phyloP scores from a whole-genome alignment of 1,140 invertebrate species.

The Coelopa frigida region DNA sequence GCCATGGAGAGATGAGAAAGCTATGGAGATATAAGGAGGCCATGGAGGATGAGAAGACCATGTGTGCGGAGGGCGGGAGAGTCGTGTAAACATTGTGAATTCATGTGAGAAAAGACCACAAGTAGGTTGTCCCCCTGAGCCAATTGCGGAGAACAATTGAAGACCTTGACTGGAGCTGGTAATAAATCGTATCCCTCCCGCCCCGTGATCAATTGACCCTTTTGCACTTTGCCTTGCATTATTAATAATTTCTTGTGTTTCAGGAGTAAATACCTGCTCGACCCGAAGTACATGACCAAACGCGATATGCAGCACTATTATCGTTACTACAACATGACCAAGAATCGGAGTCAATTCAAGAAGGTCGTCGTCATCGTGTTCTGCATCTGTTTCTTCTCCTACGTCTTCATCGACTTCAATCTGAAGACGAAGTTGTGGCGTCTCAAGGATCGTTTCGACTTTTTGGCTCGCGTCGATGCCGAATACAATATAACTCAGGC shows the following conservation, averaged over 20 bases:
- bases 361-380: slow-evolving; percentile 36
- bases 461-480: slow-evolving; percentile 32
- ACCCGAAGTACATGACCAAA: slow-evolving; percentile 40
- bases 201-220: too few species aligned
- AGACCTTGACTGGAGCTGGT: too few species aligned
- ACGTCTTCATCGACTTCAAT: slow-evolving; percentile 39
- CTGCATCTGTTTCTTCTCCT: slow-evolving; percentile 35
- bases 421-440: slow-evolving; percentile 30
- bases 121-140: too few species aligned
- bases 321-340: slow-evolving; percentile 34
- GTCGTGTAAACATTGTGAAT: too few species aligned
- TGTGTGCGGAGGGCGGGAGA: too few species aligned
- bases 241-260: neutral
- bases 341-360: slow-evolving; percentile 32
- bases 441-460: slow-evolving; percentile 34
- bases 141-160: too few species aligned
- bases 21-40: too few species aligned
- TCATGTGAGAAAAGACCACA: too few species aligned
- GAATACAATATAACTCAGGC: slow-evolving; percentile 32
- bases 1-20: too few species aligned
- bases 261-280: slow-evolving; percentile 38
- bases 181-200: too few species aligned
- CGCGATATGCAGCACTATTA: slow-evolving; percentile 37
- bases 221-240: too few species aligned
- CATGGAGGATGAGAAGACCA: too few species aligned